phyloP scores from a whole-genome alignment of 2,888 invertebrate genomes.

The Germaria angustata region DNA sequence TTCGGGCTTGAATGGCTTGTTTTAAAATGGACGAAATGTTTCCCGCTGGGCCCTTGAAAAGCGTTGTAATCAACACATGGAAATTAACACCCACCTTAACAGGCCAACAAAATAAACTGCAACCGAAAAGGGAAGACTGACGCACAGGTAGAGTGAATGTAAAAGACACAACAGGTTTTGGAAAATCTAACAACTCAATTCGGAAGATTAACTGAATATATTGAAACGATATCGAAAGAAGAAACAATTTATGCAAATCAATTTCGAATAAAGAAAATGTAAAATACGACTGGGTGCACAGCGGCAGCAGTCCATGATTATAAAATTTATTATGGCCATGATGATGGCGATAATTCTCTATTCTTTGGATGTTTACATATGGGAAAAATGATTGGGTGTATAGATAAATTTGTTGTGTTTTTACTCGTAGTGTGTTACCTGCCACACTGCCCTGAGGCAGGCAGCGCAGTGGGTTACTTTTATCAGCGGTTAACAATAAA shows the following conservation, averaged over 20 bases:
- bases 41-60: conserved; percentile 43
- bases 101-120: background rate
- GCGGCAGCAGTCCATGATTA: conserved; percentile 23
- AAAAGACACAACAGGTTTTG: background rate
- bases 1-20: background rate
- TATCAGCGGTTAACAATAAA: conserved; percentile 46
- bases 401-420: background rate
- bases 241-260: conserved; percentile 57
- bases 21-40: background rate
- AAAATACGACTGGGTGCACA: conserved; percentile 11
- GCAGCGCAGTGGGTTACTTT: conserved; percentile 56
- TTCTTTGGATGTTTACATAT: background rate
- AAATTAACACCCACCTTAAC: conserved; percentile 51
- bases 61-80: conserved; percentile 44
- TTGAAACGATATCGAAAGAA: conserved; percentile 8
- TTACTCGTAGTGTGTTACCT: conserved; percentile 4
- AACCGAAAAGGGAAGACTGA: background rate
- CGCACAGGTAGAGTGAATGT: background rate
- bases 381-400: background rate
- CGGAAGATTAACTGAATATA: conserved; percentile 1
- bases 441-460: conserved; percentile 40
- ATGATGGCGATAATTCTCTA: conserved; percentile 10
- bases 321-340: conserved; percentile 10
- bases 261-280: conserved; percentile 36
- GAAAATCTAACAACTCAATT: conserved; percentile 53